Percentiles rank a stretch among this genome's conserved stretches.
These are phyloP conservation scores for Melanitta fusca DNA, from an alignment of 2,797 vertebrate species.

Conservation along the genomic window DNA sequence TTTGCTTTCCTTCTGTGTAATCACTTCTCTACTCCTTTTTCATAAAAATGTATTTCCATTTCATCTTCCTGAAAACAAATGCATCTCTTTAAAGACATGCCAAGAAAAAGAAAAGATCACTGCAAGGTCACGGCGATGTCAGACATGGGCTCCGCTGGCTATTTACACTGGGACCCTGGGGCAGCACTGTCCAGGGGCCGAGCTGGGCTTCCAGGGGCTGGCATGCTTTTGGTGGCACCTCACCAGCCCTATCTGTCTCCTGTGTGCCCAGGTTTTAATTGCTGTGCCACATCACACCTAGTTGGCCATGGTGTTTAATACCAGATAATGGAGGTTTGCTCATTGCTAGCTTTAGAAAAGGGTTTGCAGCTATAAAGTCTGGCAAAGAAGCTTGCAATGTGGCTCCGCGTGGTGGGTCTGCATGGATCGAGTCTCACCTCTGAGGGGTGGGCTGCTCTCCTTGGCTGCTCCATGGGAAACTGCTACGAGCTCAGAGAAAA, in stretches of 20 bases:
- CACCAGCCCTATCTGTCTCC: background rate
- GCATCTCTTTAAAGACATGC: background rate
- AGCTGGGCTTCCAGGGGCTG: background rate
- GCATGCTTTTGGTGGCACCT: background rate
- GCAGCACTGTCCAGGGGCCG: background rate
- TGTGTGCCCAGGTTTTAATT: background rate
- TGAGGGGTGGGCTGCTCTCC: background rate
- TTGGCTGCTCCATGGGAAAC: background rate
- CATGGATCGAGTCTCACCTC: background rate
- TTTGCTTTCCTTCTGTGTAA: background rate
- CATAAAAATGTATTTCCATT: constrained; percentile 36
- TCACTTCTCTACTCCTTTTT: background rate
- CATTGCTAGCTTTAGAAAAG: background rate
- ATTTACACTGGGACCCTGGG: background rate
- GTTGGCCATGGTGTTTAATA: background rate
- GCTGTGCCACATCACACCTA: background rate
- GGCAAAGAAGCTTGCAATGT: background rate
- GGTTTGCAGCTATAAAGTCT: background rate
- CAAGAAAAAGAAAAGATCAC: constrained; percentile 24
- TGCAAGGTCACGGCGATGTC: background rate
- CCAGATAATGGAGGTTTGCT: background rate
- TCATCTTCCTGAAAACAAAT: background rate
- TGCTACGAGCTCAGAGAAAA: background rate
- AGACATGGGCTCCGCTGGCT: background rate
- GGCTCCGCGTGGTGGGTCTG: background rate